Percentiles rank a stretch among this genome's conserved stretches.
phyloP scores from a whole-genome alignment of 2,888 invertebrate species.

The Panopea generosa region DNA sequence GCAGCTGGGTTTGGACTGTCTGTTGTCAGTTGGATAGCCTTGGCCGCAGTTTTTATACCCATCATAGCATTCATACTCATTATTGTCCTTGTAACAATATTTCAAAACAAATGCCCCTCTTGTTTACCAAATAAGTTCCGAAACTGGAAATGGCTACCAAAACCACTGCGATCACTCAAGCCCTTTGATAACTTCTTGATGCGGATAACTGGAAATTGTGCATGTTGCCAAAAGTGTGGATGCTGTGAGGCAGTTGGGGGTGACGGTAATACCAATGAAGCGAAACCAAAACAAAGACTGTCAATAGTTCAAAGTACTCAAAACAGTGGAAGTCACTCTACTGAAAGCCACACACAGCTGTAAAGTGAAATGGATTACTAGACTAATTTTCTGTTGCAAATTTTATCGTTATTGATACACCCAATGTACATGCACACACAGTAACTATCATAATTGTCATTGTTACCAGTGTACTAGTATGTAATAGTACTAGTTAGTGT shows the following conservation, averaged over 20 bases:
- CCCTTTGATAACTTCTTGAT: conserved; percentile 71
- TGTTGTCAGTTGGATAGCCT: conserved; percentile 73
- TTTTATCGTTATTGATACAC: too few species aligned
- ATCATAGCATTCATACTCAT: conserved; percentile 68
- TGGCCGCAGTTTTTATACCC: conserved; percentile 79
- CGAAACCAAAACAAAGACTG: too few species aligned
- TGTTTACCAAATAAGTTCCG: conserved; percentile 75
- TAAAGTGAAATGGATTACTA: too few species aligned
- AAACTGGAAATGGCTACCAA: conserved; percentile 82
- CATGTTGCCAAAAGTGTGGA: conserved; percentile 39
- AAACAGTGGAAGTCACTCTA: too few species aligned
- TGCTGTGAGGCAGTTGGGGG: conserved; percentile 26
- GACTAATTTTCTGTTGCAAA: too few species aligned
- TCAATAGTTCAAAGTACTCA: too few species aligned
- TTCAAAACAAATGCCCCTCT: conserved; percentile 75
- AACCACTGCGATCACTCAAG: conserved; percentile 76
- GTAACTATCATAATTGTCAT: too few species aligned
- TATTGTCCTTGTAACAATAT: conserved; percentile 78
- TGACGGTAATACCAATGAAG: background rate
- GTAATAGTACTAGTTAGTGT: too few species aligned
- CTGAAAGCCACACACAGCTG: too few species aligned
- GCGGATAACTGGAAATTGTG: conserved; percentile 41
- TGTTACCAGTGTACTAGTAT: too few species aligned
- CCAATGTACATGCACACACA: too few species aligned
- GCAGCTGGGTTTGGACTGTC: conserved; percentile 78